phyloP scores from a whole-genome alignment of 2,888 invertebrate genomes.

The Mongoloraphidia duomilia region DNA sequence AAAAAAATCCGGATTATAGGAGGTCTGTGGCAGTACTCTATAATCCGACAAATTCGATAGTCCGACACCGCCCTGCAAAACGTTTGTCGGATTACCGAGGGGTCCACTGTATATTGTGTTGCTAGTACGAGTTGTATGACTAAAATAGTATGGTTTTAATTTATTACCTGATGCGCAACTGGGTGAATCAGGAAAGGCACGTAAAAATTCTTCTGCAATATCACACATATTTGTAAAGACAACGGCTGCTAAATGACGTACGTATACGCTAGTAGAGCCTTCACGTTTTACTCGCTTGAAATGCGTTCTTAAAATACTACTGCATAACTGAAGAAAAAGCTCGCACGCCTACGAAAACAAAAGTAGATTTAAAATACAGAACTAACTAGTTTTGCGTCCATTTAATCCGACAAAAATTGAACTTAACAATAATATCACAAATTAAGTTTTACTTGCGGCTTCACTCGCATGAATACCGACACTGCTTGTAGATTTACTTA shows the following conservation, averaged over 20 bases:
- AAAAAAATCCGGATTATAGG: too few relatives aligned
- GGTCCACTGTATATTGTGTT: too few relatives aligned
- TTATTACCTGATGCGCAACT: conserved; percentile 55
- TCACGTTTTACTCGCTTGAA: conserved; percentile 67
- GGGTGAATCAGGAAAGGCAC: conserved; percentile 66
- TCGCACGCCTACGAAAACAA: conserved; percentile 52
- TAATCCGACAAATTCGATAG: too few relatives aligned
- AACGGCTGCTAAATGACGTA: conserved; percentile 65
- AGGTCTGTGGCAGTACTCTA: too few relatives aligned
- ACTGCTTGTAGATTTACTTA: too few relatives aligned
- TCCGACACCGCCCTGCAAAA: too few relatives aligned
- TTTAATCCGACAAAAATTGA: too few relatives aligned
- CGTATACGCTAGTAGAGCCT: conserved; percentile 66
- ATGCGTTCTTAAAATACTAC: conserved; percentile 65
- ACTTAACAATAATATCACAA: too few relatives aligned
- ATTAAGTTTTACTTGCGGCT: too few relatives aligned
- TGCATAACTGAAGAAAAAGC: conserved; percentile 66
- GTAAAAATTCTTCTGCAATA: conserved; percentile 51
- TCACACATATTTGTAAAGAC: conserved; percentile 64
- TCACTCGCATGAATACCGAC: too few relatives aligned
- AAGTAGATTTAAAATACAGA: conserved; percentile 3
- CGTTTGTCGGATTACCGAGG: too few relatives aligned
- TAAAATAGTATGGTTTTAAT: conserved; percentile 1
- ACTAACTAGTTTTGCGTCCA: background rate
- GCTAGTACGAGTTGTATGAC: background rate